Conservation (phyloP, 1,140 invertebrate genomes). For the Heliconius eleuchia region DNA sequence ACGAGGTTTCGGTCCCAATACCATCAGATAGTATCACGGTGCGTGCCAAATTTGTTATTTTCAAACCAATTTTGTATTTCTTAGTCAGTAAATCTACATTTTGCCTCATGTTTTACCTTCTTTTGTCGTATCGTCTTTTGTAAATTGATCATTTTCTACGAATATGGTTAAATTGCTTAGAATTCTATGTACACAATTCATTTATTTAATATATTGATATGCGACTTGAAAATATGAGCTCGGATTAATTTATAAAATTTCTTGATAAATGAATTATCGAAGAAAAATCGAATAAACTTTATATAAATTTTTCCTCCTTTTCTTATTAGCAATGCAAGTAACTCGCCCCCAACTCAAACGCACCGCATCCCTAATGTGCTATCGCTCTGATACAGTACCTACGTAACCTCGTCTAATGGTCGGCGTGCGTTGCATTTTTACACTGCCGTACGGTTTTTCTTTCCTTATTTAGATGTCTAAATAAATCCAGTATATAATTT, state of each 20-base stretch:
- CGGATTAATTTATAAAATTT: too few species aligned
- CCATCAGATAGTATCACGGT: constrained; percentile 44
- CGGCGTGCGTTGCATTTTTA: constrained; percentile 44
- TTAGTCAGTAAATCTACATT: constrained; percentile 7
- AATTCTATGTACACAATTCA: too few species aligned
- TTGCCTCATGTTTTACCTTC: background rate
- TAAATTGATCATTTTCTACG: background rate
- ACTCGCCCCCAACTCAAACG: constrained; percentile 7
- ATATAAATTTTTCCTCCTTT: background rate
- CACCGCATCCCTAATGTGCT: constrained; percentile 32
- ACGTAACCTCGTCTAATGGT: constrained; percentile 44
- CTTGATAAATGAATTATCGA: too few species aligned
- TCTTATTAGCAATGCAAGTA: background rate
- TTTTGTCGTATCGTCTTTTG: background rate
- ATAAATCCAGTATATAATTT: too few species aligned
- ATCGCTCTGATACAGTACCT: constrained; percentile 35
- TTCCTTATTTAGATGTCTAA: background rate
- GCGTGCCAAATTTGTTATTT: constrained; percentile 44
- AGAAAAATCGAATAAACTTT: too few species aligned
- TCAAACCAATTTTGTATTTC: constrained; percentile 26
- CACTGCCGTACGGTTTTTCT: constrained; percentile 10
- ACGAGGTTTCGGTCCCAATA: constrained; percentile 38
- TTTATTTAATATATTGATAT: too few species aligned
- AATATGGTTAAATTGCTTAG: background rate
- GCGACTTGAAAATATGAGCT: too few species aligned